Percentiles rank a stretch among this genome's conserved stretches.
Conservation (phyloP, 1,140 invertebrate genomes). For the Zelostemma sp. region DNA sequence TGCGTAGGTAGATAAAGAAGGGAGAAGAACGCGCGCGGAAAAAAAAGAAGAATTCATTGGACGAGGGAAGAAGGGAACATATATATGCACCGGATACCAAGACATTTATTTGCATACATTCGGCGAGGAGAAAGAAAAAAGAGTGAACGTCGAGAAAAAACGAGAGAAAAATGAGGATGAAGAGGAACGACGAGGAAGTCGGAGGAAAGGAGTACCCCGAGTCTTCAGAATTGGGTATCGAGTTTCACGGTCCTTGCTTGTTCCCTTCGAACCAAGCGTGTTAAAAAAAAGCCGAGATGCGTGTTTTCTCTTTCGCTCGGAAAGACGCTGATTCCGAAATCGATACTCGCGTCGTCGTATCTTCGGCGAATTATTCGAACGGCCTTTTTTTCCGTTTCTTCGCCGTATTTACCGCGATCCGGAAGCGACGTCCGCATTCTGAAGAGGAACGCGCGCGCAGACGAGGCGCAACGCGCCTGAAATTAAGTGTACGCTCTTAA, state of each 20-base stretch:
- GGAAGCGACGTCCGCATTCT: constrained; percentile 44
- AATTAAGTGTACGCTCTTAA: constrained; percentile 45
- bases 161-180: constrained; percentile 20
- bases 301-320: no score
- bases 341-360: not conserved
- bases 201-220: constrained; percentile 25
- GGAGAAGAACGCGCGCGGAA: constrained; percentile 12
- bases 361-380: no score
- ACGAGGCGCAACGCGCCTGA: constrained; percentile 39
- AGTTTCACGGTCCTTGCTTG: constrained; percentile 45
- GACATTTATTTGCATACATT: constrained; percentile 56
- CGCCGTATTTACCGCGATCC: constrained; percentile 31
- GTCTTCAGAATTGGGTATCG: constrained; percentile 50
- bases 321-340: not conserved
- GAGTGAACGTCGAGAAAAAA: constrained; percentile 19
- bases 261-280: constrained; percentile 10
- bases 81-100: constrained; percentile 46
- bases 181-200: constrained; percentile 19
- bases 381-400: constrained; percentile 5
- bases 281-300: not conserved
- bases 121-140: constrained; percentile 14
- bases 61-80: constrained; percentile 9
- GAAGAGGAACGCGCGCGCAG: constrained; percentile 32
- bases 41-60: constrained; percentile 3
- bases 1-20: constrained; percentile 41